Evolutionary conservation across 2,113 vertebrate species (phyloP).

Genomic region (Thalassoma bifasciatum): DNA sequence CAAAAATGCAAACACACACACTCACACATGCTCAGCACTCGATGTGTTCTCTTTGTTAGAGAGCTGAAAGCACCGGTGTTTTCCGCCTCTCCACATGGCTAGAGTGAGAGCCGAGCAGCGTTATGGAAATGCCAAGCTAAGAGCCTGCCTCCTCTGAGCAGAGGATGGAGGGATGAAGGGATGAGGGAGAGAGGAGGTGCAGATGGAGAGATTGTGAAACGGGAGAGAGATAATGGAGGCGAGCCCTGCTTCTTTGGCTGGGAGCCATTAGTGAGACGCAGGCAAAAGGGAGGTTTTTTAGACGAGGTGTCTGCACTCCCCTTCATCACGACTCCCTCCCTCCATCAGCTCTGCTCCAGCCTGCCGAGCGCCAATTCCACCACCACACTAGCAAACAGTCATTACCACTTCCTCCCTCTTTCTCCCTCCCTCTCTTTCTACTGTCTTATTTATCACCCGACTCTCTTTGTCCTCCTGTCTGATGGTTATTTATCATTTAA

Average conservation of each 20-base stretch:
- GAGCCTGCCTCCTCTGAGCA: slow-evolving; percentile 36
- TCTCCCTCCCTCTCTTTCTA: background rate
- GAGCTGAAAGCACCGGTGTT: slow-evolving; percentile 39
- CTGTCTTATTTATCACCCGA: background rate
- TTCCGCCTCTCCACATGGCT: slow-evolving; percentile 56
- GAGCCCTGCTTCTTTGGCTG: slow-evolving; percentile 57
- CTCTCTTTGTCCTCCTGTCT: background rate
- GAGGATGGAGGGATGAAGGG: slow-evolving; percentile 23
- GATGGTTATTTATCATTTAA: background rate
- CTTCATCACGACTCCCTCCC: slow-evolving; percentile 60
- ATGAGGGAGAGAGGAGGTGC: slow-evolving; percentile 30
- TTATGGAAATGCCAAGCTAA: slow-evolving; percentile 56
- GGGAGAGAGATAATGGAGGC: slow-evolving; percentile 74
- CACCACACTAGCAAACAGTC: background rate
- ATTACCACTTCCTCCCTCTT: background rate
- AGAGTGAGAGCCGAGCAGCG: slow-evolving; percentile 45
- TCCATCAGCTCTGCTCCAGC: slow-evolving; percentile 42
- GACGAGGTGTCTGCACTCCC: slow-evolving; percentile 56
- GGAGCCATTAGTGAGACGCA: slow-evolving; percentile 65
- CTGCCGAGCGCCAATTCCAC: slow-evolving; percentile 19
- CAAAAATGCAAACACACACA: slow-evolving; percentile 9
- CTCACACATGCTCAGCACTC: slow-evolving; percentile 1
- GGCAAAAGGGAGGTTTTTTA: slow-evolving; percentile 59
- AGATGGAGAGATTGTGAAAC: slow-evolving; percentile 59
- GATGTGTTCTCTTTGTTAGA: slow-evolving; percentile 47